phyloP scores from a whole-genome alignment of 2,797 vertebrate genomes.

The Falco peregrinus region DNA sequence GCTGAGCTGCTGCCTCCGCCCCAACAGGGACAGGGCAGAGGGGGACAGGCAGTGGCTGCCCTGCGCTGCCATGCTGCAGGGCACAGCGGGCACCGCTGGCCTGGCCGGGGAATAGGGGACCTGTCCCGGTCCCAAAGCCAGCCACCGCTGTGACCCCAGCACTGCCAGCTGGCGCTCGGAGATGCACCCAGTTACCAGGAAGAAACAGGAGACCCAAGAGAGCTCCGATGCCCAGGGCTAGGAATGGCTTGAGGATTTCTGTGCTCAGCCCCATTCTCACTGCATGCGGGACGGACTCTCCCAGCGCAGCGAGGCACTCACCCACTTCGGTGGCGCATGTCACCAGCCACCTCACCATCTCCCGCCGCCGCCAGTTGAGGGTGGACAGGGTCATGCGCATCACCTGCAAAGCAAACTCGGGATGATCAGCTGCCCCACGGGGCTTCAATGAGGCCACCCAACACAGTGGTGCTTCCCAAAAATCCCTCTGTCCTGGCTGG shows the following conservation, averaged over 20 bases:
- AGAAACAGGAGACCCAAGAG: background rate
- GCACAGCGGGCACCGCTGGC: background rate
- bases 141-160: background rate
- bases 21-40: background rate
- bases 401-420: constrained; percentile 78
- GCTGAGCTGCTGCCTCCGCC: background rate
- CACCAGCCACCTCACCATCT: constrained; percentile 99
- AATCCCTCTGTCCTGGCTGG: background rate
- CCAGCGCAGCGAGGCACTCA: constrained; percentile 69
- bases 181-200: background rate
- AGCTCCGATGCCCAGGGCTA: background rate
- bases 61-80: background rate
- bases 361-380: constrained; percentile 95
- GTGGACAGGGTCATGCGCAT: constrained; percentile 99
- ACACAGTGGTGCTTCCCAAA: background rate
- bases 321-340: constrained; percentile 98
- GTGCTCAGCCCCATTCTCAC: background rate
- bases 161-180: background rate
- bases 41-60: background rate
- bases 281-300: accelerated
- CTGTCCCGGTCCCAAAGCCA: accelerated
- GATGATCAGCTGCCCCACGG: background rate
- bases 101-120: background rate
- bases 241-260: background rate
- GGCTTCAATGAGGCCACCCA: background rate